Base-by-base conservation (phyloP, 2,113 vertebrate genomes). In the Brachirus orientalis region DNA sequence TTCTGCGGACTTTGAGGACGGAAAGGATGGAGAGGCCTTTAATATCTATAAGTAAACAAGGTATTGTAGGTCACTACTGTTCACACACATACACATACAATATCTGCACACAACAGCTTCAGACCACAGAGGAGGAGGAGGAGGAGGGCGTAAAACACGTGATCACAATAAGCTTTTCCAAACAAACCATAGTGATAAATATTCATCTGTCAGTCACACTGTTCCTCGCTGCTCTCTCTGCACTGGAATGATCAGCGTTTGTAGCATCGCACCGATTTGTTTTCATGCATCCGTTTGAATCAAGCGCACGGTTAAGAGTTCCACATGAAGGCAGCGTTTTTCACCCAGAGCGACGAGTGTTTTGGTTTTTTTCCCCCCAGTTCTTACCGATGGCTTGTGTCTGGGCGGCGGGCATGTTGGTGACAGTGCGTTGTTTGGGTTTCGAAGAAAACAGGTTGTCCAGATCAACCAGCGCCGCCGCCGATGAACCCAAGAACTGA, bases 391-490 rank as follows among this genome's bases (percentile, higher is more conserved):
- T 76, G 77, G 90, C 92, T 60, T 84, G 90, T 14, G 93, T 93
- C 88, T 63, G 90, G 76, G 7, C 55, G 0, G 83, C 54, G 65
- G 73, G 77, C 0, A 88, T 69, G 54, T 44, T 65, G 69, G 43
- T 52, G 37, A 60, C 54, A 19, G 84, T 50, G 13, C 45, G 66
- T 10, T 58, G 79, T 86, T 87, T 76, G 48, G 81, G 80, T 56
- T 86, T 63, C 55, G 87, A 88, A 63, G 91, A 93, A 75, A 95
- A 92, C 33, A 96, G 87, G 1, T 94, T 89, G 80, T 96, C 95
- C 86, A 95, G 73, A 79, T 96, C 93, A 2, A 95, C 94, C 1
- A 96, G 90, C 9, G 93, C 91, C 1, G 94, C 93, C 1, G 92
- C 94, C 4, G 90, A 93, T 1, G 72, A 63, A 35, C 95, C 95